phyloP scores from a whole-genome alignment of 2,888 invertebrate genomes.

The Nipponacmea schrenckii region DNA sequence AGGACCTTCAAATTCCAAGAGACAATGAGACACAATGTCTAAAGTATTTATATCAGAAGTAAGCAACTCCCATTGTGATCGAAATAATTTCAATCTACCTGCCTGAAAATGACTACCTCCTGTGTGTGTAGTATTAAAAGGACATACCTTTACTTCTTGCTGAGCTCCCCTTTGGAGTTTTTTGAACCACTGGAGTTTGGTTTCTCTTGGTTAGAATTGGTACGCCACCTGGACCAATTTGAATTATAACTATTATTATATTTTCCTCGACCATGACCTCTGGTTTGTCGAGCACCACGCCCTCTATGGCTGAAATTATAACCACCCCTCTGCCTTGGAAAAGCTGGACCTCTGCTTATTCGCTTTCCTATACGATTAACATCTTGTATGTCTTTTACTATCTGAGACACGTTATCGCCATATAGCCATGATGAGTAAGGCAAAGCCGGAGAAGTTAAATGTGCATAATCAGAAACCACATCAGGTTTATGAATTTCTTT shows the following conservation, averaged over 20 bases:
- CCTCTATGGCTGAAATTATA: background rate
- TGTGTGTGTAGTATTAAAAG: background rate
- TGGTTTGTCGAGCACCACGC: background rate
- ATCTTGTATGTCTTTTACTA: background rate
- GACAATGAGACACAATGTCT: background rate
- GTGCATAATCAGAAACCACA: background rate
- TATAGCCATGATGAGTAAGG: background rate
- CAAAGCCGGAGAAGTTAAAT: background rate
- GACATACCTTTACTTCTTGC: background rate
- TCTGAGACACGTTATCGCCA: background rate
- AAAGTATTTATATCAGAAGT: background rate
- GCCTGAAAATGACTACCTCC: background rate
- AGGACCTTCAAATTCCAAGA: background rate
- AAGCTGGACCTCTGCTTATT: background rate
- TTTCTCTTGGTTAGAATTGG: background rate
- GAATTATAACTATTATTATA: background rate
- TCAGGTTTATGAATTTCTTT: background rate
- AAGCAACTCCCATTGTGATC: background rate
- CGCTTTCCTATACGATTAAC: background rate
- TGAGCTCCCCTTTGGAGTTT: conserved; percentile 10
- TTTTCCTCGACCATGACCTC: background rate
- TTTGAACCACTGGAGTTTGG: background rate
- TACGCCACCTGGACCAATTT: background rate
- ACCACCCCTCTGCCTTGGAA: background rate
- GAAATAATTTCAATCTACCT: background rate